These are phyloP conservation scores for Acromyrmex echinatior DNA, from an alignment of 1,140 invertebrate genomes.

Conservation along the genomic window DNA sequence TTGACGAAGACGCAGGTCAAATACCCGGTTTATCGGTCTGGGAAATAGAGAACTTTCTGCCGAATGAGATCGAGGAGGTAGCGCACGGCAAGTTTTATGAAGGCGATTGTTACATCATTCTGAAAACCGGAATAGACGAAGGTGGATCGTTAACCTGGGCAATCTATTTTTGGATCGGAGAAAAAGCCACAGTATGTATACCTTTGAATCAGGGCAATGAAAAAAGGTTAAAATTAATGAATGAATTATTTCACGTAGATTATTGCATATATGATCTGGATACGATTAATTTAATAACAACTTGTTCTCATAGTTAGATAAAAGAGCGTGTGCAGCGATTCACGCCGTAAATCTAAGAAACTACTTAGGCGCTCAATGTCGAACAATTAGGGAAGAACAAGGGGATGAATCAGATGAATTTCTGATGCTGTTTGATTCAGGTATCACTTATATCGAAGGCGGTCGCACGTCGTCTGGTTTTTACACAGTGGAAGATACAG, in stretches of 20 bases:
- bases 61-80: constrained; percentile 96
- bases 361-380: constrained; percentile 96
- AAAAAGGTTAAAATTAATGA: background rate
- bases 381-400: constrained; percentile 99
- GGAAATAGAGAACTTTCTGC: constrained; percentile 99
- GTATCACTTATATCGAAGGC: constrained; percentile 98
- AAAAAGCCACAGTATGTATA: constrained; percentile 93
- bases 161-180: constrained; percentile 99
- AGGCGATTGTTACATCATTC: constrained; percentile 99
- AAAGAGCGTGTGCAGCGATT: constrained; percentile 99
- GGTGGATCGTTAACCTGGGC: constrained; percentile 96
- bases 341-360: constrained; percentile 99
- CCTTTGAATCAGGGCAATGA: background rate
- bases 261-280: background rate
- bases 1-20: constrained; percentile 98
- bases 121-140: constrained; percentile 96
- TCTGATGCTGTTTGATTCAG: constrained; percentile 95
- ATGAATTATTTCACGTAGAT: background rate
- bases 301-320: constrained; percentile 92
- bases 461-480: constrained; percentile 98
- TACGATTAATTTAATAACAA: constrained; percentile 32
- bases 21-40: constrained; percentile 95
- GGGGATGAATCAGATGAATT: constrained; percentile 98
- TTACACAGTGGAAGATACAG: constrained; percentile 98
- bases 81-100: constrained; percentile 99